Evolutionary conservation across 2,888 invertebrate species (phyloP).

Genomic region (Apocheima hispidaria): DNA sequence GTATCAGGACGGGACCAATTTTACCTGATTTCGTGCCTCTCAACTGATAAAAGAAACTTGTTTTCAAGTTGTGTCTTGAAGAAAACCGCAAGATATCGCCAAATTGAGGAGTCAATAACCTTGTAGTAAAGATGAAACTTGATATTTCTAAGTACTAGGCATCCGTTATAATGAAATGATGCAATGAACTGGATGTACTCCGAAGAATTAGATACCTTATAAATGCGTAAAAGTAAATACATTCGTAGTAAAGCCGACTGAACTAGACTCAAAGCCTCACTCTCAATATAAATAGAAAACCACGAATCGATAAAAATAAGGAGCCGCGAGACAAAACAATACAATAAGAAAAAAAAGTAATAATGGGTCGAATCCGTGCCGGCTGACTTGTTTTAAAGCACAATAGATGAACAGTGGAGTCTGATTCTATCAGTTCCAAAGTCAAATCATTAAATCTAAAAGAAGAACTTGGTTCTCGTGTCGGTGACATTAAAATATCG

Average conservation of each 20-base stretch:
- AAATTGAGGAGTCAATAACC: constrained; percentile 20
- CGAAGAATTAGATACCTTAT: constrained; percentile 35
- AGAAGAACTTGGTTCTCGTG: constrained; percentile 30
- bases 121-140: constrained; percentile 22
- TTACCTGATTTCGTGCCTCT: constrained; percentile 13
- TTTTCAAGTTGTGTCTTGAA: constrained; percentile 26
- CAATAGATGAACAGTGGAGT: constrained; percentile 26
- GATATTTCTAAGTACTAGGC: constrained; percentile 1
- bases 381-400: constrained; percentile 29
- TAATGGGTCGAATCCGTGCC: constrained; percentile 24
- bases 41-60: constrained; percentile 29
- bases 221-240: constrained; percentile 25
- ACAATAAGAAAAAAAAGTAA: constrained; percentile 25
- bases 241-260: constrained; percentile 21
- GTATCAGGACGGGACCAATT: background rate
- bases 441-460: constrained; percentile 14
- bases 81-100: constrained; percentile 27
- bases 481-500: constrained; percentile 37
- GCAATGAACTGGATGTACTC: constrained; percentile 25
- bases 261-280: constrained; percentile 28
- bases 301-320: constrained; percentile 19
- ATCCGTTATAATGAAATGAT: constrained; percentile 29
- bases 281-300: constrained; percentile 17
- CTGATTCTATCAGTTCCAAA: constrained; percentile 25
- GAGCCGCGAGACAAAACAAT: constrained; percentile 15